Evolutionary conservation across 2,888 invertebrate species (phyloP), one percentile per base, ranked within the genome.

Genomic region (Polietes domitor): DNA sequence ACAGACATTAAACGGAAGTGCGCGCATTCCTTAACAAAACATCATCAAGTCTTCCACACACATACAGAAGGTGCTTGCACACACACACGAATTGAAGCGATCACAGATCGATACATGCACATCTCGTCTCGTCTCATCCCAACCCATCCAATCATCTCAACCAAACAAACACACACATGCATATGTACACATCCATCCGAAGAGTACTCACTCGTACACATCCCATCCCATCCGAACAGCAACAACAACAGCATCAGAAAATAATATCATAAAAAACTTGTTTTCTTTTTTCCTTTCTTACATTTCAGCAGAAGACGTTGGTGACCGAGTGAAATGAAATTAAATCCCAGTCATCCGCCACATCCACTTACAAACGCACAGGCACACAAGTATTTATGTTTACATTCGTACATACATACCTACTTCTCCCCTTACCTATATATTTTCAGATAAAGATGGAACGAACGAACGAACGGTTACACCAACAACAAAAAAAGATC

Each of bases 1-100:
- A 86, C 85, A 87, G 87, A 86, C 85, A 87, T 88, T 89, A 88
- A 89, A 84, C 85, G 80, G 82, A 85, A 80, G 82, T 82, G 82
- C 73, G 80, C 82, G 73, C 90, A 90, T 90, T 90, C 89, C 90
- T 88, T 83, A 78, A 84, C 87, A 87, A 89, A 89, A 87, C 88
- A 88, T 86, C 87, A 89, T 90, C 53, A 50, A 65, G 53, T 65
- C 24, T 76, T 58, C 41, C 26, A 47, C 15, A 26, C 17, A 73
- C 55, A 73, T 21, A 58, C 0, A 26, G 28, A 28, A 15, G 17
- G 41, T 58, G 26, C 58, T 26, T 58, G 26, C 26, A 58, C 26
- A 47, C 47, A 47, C 3, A n/a, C 47, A 47, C n/a, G 47, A 47
- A 47, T n/a, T n/a, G n/a, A 21, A 53, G 10, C 21, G 53, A 53